Percentiles rank a stretch among this genome's conserved stretches.
Conservation (phyloP, 2,888 invertebrate genomes). For the Thera britannica region DNA sequence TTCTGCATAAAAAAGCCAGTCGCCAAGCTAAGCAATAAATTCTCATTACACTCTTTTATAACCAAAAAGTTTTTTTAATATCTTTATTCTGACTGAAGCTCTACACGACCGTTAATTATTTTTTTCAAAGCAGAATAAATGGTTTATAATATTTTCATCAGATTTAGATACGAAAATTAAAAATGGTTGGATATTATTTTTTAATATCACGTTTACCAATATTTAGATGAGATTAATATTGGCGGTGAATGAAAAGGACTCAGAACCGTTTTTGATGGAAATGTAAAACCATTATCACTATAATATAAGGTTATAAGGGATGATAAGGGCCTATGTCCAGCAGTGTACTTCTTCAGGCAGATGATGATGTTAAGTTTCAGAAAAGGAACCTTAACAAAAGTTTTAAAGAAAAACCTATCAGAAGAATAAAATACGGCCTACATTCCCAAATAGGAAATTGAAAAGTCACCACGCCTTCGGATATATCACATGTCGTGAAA, state of each 20-base stretch:
- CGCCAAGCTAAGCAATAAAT: constrained; percentile 16
- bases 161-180: not conserved
- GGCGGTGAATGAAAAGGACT: too few relatives aligned
- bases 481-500: constrained; percentile 17
- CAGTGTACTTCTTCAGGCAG: too few relatives aligned
- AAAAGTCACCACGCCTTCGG: constrained; percentile 18
- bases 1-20: constrained; percentile 11
- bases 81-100: constrained; percentile 10
- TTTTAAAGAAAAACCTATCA: too few relatives aligned
- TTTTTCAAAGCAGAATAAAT: not conserved
- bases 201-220: too few relatives aligned
- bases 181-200: not conserved
- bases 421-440: constrained; percentile 9
- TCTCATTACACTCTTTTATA: constrained; percentile 13
- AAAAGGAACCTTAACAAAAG: too few relatives aligned
- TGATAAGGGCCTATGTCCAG: too few relatives aligned
- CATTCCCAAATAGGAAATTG: constrained; percentile 18
- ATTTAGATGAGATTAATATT: too few relatives aligned
- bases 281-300: too few relatives aligned
- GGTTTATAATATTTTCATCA: not conserved
- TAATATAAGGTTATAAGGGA: too few relatives aligned
- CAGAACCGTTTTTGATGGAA: too few relatives aligned
- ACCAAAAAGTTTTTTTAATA: constrained; percentile 19
- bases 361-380: too few relatives aligned
- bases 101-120: constrained; percentile 11